Evolutionary conservation across 2,888 invertebrate genomes (phyloP), one percentile per base, ranked within the genome.

Genomic region (Caenorhabditis angaria): DNA sequence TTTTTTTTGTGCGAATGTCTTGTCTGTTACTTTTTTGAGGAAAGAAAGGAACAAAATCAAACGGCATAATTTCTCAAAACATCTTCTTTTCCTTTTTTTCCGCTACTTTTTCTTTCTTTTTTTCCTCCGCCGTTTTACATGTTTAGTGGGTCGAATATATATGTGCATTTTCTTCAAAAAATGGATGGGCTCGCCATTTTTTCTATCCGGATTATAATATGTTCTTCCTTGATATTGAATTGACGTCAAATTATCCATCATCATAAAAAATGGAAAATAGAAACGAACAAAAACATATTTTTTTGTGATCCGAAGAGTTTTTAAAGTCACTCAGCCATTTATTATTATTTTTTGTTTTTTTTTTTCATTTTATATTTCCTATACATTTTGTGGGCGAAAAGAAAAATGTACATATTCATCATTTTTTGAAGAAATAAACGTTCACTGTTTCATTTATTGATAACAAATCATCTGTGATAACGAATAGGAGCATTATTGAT

Each of bases 281-380:
- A n/a, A 3, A 35, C 35, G 57, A 35, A 57, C 57, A 57, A 57
- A 35, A 57, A 35, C 32, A 32, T 22, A 57, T 57, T 35, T 57
- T 57, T 57, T 35, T 32, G 18, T 41, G n/a, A n/a, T n/a, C n/a
- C n/a, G n/a, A n/a, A 41, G 10, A 41, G 14, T 41, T 41, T 32
- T 41, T 41, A 14, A 41, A 41, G 41, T 41, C 41, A 14, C 41
- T 41, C 10, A 41, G n/a, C 6, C 27, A 5, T 55, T 10, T 27
- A n/a, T 55, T 55, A 18, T 18, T 27, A 12, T 55, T 55, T 55
- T 55, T 55, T 22, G 10, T 55, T 55, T 27, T 55, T 5, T 27
- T 41, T 5, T 53, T 25, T 10, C 6, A 12, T 59, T 48, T n/a
- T n/a, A 47, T 41, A 47, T 12, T 18, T 3, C 41, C 10, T 8